Evolutionary conservation across 2,113 vertebrate species (phyloP).

Genomic region (Platichthys stellatus): DNA sequence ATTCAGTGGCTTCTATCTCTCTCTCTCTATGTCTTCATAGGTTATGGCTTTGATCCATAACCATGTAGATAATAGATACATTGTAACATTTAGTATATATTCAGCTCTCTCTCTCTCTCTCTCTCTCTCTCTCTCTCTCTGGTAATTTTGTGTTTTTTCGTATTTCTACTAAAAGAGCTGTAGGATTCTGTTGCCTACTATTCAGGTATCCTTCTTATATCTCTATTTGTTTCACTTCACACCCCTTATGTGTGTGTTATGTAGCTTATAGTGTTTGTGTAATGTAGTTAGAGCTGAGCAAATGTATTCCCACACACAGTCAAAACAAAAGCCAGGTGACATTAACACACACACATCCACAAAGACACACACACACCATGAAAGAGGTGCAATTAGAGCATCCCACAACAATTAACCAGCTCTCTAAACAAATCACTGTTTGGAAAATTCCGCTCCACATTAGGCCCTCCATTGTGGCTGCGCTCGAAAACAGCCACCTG

Average conservation of each 20-base stretch:
- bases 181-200: neutral
- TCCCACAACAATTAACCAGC: constrained; percentile 86
- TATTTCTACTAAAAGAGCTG: neutral
- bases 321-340: constrained; percentile 79
- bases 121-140: too few relatives aligned
- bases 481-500: constrained; percentile 85
- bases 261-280: constrained; percentile 66
- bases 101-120: too few relatives aligned
- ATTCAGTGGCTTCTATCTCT: too few relatives aligned
- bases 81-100: too few relatives aligned
- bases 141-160: too few relatives aligned
- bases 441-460: constrained; percentile 64
- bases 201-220: constrained; percentile 25
- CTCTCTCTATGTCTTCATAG: too few relatives aligned
- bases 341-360: constrained; percentile 27
- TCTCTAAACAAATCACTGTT: constrained; percentile 81
- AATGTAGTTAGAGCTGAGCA: constrained; percentile 68
- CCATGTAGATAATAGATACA: too few relatives aligned
- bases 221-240: constrained; percentile 57
- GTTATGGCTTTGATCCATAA: too few relatives aligned
- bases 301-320: constrained; percentile 77
- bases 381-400: constrained; percentile 85
- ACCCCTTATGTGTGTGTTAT: constrained; percentile 17
- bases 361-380: constrained; percentile 61
- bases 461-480: constrained; percentile 85